phyloP scores from a whole-genome alignment of 2,888 invertebrate genomes.

The Ypsolopha sequella region DNA sequence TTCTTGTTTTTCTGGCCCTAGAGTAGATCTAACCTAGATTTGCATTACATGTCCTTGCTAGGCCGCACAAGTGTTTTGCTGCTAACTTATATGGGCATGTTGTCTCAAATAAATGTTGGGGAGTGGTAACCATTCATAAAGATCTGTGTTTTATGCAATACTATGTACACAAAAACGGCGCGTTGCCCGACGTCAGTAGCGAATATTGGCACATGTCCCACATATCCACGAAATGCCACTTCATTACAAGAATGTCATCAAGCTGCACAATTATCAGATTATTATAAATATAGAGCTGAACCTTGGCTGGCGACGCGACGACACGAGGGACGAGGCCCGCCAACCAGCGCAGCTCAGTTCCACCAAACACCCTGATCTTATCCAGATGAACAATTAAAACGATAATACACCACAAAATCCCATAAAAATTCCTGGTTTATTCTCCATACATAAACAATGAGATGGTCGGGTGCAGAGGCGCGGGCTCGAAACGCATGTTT shows the following conservation, averaged over 20 bases:
- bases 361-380: conserved; percentile 24
- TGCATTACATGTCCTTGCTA: neutral
- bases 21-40: conserved; percentile 3
- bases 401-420: conserved; percentile 42
- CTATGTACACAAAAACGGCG: neutral
- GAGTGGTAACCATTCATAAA: conserved; percentile 1
- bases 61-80: neutral
- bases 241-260: conserved; percentile 68
- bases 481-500: conserved; percentile 65
- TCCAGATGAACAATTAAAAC: conserved; percentile 46
- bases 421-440: conserved; percentile 64
- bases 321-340: conserved; percentile 27
- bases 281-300: conserved; percentile 66
- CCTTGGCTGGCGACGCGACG: conserved; percentile 49
- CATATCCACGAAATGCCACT: conserved; percentile 57
- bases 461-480: conserved; percentile 65
- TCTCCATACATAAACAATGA: conserved; percentile 71
- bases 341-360: conserved; percentile 8
- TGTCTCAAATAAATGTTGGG: neutral
- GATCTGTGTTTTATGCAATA: neutral
- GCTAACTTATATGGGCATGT: neutral
- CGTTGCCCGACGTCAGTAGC: conserved; percentile 19
- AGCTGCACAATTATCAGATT: conserved; percentile 60
- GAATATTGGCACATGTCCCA: conserved; percentile 68
- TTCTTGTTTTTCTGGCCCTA: no score